Evolutionary conservation across 2,888 invertebrate species (phyloP), one percentile per base, ranked within the genome.

Genomic region (Sphinx pinastri): DNA sequence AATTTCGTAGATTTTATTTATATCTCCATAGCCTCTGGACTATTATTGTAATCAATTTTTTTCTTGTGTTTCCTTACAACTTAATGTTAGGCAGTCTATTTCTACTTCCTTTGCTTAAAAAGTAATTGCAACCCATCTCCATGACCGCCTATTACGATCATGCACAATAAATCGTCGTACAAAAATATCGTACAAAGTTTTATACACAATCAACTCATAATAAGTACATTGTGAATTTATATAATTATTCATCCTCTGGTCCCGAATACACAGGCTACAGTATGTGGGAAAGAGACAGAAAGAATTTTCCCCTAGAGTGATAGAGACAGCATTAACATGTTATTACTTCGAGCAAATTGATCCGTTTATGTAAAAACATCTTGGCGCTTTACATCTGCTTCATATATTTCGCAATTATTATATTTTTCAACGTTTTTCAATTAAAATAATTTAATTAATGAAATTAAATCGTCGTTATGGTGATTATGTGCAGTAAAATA

Each of bases 351-450:
- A 89, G 85, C 79, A 89, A 90, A 89, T 90, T 88, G 87, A 83
- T 81, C 84, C 84, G 82, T 88, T 90, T 89, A 88, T 87, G 88
- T 86, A 87, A 89, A 90, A 87, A 84, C 84, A 82, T 67, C 31
- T 67, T 69, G 45, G 16, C 67, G 70, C 38, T 70, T 74, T 76
- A 69, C 71, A 68, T 71, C 66, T 68, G 68, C 68, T 69, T 51
- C 59, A 51, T 57, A 60, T 59, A 59, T 70, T 72, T 67, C 38
- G n/a, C 49, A n/a, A 60, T 68, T 47, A 70, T 55, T 63, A 71
- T 55, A 47, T 19, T 47, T 59, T 51, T 31, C 25, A 25, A 47
- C 47, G 47, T 55, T 63, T 47, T 5, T 16, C 16, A 55, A 68
- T 66, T 12, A 31, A 55, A 68, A 68, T 55, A 31, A 68, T 63